A percentile compares a stretch with the other conserved stretches of the same genome.
These are phyloP conservation scores for Coranthus polyacanthus DNA, from an alignment of 2,797 vertebrate genomes.

Conservation along the genomic window DNA sequence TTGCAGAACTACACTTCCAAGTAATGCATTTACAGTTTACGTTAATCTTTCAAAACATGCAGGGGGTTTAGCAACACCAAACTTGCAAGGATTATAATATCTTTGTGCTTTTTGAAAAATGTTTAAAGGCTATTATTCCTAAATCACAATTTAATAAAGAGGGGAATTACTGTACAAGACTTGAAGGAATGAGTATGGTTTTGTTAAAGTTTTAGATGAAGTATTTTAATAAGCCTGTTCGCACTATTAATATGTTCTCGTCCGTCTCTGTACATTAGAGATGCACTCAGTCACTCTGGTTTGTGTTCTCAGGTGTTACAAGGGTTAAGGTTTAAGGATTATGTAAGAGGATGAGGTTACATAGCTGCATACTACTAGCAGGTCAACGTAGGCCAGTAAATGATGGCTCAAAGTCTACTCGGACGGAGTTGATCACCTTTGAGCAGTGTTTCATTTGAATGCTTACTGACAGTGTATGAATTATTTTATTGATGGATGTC, in stretches of 20 bases:
- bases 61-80: neutral
- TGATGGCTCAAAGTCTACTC: conserved; percentile 56
- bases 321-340: conserved; percentile 39
- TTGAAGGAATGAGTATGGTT: neutral
- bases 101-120: neutral
- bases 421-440: conserved; percentile 47
- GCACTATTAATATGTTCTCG: neutral
- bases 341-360: conserved; percentile 53
- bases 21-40: neutral
- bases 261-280: neutral
- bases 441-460: conserved; percentile 36
- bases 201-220: too few relatives aligned
- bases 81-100: neutral
- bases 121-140: neutral
- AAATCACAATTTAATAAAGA: neutral
- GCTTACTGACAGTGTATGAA: too few relatives aligned
- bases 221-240: neutral
- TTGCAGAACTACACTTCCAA: neutral
- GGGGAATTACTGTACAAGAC: neutral
- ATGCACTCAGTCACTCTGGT: neutral
- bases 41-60: neutral
- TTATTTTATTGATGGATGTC: too few relatives aligned
- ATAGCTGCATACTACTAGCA: conserved; percentile 10
- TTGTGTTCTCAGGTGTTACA: conserved; percentile 2
- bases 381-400: conserved; percentile 46